Conservation (phyloP, 2,797 vertebrate genomes). For the Pipistrellus nathusii region DNA sequence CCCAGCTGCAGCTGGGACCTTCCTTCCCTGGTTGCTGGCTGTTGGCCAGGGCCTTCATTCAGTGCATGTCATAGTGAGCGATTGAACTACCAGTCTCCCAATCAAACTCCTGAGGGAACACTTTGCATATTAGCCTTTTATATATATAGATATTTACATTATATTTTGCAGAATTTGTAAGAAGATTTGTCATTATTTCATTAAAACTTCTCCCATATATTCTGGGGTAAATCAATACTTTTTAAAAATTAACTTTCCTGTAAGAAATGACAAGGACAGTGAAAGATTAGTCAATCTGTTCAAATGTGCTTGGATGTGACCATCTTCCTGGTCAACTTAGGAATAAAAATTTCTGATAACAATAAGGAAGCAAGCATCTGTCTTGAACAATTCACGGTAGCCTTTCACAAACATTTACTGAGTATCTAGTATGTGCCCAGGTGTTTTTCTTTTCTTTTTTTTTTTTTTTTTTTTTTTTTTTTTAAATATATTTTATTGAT, state of each 20-base stretch:
- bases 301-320: neutral
- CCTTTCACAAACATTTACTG: neutral
- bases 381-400: neutral
- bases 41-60: no score
- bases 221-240: neutral
- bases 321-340: neutral
- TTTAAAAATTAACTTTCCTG: neutral
- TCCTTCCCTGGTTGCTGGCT: no score
- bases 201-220: neutral
- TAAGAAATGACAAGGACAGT: neutral
- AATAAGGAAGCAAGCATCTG: neutral
- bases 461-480: no score
- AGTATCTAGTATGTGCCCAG: neutral
- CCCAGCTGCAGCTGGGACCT: no score
- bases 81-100: no score
- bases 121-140: no score
- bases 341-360: neutral
- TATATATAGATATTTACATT: neutral
- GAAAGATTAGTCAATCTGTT: neutral
- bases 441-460: no score
- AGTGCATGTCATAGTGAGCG: no score
- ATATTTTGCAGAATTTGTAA: constrained; percentile 17
- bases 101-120: no score
- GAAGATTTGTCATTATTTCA: constrained; percentile 23
- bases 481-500: no score